Evolutionary conservation across 2,113 vertebrate species (phyloP).

Genomic region (Gnathonemus longibarbis): DNA sequence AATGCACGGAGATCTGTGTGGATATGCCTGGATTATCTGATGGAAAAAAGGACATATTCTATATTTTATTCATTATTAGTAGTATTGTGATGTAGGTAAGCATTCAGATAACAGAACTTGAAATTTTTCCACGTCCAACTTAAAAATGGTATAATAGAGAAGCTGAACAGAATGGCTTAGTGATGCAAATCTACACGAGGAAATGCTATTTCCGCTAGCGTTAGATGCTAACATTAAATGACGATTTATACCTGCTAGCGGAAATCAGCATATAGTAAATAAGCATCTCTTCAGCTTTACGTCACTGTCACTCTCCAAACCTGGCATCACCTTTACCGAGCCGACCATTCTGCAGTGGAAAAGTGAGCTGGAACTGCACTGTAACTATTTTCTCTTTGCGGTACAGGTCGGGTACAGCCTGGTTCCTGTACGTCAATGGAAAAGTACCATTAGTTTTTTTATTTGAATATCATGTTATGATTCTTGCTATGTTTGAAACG

Average conservation of each 20-base stretch:
- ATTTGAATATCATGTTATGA: not conserved
- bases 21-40: not conserved
- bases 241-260: not conserved
- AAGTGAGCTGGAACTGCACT: not conserved
- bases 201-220: not conserved
- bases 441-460: not conserved
- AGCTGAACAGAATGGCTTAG: not conserved
- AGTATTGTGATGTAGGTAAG: not conserved
- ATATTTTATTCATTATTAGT: not conserved
- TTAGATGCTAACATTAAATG: not conserved
- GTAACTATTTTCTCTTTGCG: no score
- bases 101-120: not conserved
- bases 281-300: not conserved
- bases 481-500: not conserved
- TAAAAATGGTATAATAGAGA: not conserved
- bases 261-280: not conserved
- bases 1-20: not conserved
- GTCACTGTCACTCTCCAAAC: not conserved
- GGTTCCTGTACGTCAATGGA: not conserved
- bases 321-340: not conserved
- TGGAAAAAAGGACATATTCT: not conserved
- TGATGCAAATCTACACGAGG: not conserved
- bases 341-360: not conserved
- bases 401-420: not conserved
- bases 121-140: not conserved